These are phyloP conservation scores for Sarcophaga carnaria DNA, from an alignment of 2,888 invertebrate species.

Conservation along the genomic window DNA sequence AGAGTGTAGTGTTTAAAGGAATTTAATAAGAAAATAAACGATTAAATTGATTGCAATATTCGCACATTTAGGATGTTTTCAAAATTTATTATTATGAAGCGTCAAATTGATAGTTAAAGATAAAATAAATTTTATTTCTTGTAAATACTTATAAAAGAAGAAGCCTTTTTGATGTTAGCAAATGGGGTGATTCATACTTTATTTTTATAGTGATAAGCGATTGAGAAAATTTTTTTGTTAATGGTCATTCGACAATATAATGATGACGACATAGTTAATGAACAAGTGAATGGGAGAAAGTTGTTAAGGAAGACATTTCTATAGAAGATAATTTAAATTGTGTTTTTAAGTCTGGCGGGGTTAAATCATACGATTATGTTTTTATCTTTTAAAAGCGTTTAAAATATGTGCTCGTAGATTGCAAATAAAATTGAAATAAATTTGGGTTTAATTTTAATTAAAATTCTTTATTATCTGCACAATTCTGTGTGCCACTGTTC, in stretches of 20 bases:
- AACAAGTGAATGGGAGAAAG: not conserved
- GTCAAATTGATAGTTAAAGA: not conserved
- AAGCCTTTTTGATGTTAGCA: not conserved
- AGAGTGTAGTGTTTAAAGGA: no score
- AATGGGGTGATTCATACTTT: not conserved
- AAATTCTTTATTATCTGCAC: no score
- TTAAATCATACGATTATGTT: no score
- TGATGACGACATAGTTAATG: not conserved
- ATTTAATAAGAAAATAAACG: not conserved
- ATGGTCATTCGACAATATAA: not conserved
- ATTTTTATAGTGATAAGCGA: not conserved
- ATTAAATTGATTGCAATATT: not conserved
- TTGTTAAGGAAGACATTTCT: no score
- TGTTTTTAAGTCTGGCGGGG: not conserved
- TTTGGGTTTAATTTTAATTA: no score
- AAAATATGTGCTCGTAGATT: no score
- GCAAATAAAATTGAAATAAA: no score
- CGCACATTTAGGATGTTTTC: not conserved
- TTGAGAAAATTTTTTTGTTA: not conserved
- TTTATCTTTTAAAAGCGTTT: no score
- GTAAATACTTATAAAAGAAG: not conserved
- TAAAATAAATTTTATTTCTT: not conserved
- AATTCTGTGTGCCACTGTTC: no score
- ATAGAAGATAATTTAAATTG: not conserved
- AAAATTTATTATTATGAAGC: slow-evolving; percentile 6